These are phyloP conservation scores for Semnopithecus entellus DNA, from an alignment of 2,113 vertebrate genomes.

Conservation along the genomic window DNA sequence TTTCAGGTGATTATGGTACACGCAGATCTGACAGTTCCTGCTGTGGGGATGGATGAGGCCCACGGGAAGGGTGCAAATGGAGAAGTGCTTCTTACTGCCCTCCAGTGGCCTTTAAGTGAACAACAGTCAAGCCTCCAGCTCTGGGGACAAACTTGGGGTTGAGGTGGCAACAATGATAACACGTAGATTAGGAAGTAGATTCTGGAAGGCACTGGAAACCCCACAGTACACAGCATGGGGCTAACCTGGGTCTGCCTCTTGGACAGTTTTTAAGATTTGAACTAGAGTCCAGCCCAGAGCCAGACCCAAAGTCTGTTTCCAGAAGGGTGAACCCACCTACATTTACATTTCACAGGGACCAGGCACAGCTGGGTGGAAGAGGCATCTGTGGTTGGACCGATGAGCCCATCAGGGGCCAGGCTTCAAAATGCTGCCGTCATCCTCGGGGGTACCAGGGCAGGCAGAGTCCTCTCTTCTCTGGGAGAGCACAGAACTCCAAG, in stretches of 20 bases:
- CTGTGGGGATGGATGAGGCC: fast-evolving
- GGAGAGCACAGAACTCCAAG: background rate
- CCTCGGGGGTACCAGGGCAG: background rate
- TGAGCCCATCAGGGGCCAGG: no score
- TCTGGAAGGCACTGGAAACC: background rate
- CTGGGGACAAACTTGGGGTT: no score
- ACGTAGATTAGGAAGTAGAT: background rate
- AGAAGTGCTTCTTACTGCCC: background rate
- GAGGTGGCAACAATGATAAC: fast-evolving
- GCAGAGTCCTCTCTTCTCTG: background rate
- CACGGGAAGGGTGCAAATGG: fast-evolving
- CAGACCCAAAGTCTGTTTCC: background rate
- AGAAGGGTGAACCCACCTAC: background rate
- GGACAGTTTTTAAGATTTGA: background rate
- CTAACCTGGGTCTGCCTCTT: background rate
- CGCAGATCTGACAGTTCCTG: background rate
- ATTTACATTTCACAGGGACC: background rate
- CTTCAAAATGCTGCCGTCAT: background rate
- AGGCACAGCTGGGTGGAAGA: background rate
- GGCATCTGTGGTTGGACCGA: fast-evolving
- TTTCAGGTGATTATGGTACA: background rate
- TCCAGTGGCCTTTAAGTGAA: background rate
- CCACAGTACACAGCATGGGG: background rate
- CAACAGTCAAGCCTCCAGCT: background rate
- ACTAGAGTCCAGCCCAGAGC: background rate